Conservation (phyloP, 2,797 vertebrate species). For the Cirrhinus mrigala region DNA sequence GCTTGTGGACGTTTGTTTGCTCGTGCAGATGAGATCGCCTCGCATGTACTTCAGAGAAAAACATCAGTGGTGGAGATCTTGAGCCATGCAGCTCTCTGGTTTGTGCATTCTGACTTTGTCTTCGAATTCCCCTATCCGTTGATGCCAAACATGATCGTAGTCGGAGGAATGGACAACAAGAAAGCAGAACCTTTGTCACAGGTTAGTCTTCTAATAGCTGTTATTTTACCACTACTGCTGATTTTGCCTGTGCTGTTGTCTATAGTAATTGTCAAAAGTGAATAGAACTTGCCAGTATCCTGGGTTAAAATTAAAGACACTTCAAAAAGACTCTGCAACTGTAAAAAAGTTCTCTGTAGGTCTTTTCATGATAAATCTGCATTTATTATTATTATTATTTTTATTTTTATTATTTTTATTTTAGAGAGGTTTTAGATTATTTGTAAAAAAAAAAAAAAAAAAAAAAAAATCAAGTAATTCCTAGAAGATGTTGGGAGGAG, state of each 20-base stretch:
- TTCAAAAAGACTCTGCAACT: neutral
- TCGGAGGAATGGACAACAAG: constrained; percentile 72
- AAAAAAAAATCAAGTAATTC: too few species aligned
- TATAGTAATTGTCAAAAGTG: neutral
- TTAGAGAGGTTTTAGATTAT: neutral
- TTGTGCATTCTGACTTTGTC: constrained; percentile 72
- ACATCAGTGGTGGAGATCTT: constrained; percentile 61
- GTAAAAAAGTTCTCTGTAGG: neutral
- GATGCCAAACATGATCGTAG: constrained; percentile 76
- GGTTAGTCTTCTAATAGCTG: constrained; percentile 60
- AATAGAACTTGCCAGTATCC: neutral
- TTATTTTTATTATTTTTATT: too few species aligned
- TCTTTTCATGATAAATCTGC: neutral
- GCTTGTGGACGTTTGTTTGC: constrained; percentile 66
- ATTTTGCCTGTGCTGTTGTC: neutral
- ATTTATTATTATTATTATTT: neutral
- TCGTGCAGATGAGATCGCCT: constrained; percentile 62
- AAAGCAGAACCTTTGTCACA: constrained; percentile 58
- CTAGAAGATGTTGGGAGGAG: neutral
- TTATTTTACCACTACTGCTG: neutral
- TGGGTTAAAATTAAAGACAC: neutral
- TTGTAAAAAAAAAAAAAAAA: too few species aligned
- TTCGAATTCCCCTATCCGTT: constrained; percentile 73
- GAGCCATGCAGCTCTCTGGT: constrained; percentile 71
- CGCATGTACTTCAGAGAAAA: constrained; percentile 67